phyloP scores from a whole-genome alignment of 2,113 vertebrate species.

The Piaya cayana region DNA sequence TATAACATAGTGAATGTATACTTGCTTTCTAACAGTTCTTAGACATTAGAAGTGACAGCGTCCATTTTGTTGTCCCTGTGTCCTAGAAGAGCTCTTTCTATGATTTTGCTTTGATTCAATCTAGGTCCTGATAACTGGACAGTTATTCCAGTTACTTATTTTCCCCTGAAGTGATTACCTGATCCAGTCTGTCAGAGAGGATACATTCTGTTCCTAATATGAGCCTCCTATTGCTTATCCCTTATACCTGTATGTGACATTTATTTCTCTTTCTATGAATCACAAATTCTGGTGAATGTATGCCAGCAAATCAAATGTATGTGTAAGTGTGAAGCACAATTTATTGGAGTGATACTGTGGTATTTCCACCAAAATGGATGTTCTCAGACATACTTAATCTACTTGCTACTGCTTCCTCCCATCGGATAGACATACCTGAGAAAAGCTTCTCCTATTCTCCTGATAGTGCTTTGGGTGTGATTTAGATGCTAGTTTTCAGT shows the following conservation, averaged over 20 bases:
- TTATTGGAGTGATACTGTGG: neutral
- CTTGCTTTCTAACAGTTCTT: neutral
- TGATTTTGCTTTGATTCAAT: neutral
- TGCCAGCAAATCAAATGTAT: neutral
- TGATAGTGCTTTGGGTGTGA: neutral
- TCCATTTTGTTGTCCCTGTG: neutral
- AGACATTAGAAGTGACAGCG: neutral
- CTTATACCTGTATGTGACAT: neutral
- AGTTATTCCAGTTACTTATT: neutral
- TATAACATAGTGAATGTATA: neutral
- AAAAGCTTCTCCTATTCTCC: neutral
- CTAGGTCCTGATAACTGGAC: accelerated
- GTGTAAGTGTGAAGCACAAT: neutral
- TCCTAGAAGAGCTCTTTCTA: too few species aligned
- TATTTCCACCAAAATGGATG: neutral
- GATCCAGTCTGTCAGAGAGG: neutral
- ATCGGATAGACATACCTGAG: neutral
- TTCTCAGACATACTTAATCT: neutral
- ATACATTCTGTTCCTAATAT: neutral
- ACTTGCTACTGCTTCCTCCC: neutral
- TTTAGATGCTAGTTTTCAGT: neutral
- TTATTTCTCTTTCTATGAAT: neutral
- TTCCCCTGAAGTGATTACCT: neutral
- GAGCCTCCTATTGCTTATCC: neutral
- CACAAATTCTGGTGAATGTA: neutral